Base-by-base conservation (phyloP, 2,888 invertebrate genomes). In the Aricia artaxerxes region DNA sequence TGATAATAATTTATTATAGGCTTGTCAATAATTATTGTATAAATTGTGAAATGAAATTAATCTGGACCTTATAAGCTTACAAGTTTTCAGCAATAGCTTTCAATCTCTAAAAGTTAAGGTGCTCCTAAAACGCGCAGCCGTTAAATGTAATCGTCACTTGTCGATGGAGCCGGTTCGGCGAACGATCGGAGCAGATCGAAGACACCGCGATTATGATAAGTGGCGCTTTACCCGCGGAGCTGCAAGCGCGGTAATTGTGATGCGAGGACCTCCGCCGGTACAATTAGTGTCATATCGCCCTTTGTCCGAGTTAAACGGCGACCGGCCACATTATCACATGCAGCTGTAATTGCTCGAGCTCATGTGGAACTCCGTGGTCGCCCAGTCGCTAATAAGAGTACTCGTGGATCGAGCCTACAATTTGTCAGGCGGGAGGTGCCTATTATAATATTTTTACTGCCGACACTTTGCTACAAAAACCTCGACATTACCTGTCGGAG, bases 271-370 rank as follows among this genome's bases (percentile, higher is more conserved):
- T 35, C 69, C 9, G 69, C 69, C 64, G 7, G 31, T 69, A 69
- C 69, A 69, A 69, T 69, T 69, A 69, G 35, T 69, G 69, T 16
- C 69, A 69, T 69, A 69, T 69, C 11, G 69, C 35, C 69, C 69
- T 69, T 69, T 69, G 69, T 69, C 35, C 11, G 31, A 38, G 69
- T 38, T 5, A 16, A 38, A 69, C 69, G 35, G 9, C 64, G 61
- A 31, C 64, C 9, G n/a, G 7, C 61, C 57, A n/a, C 61, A 16
- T 24, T n/a, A n/a, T 61, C 61, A 31, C 64, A 64, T 11, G 31
- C 16, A 38, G 69, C 69, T 38, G 69, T 35, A 69, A 69, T 69
- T 69, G 69, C 16, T 61, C 6, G 2, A 57, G 4, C 57, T 57
- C 69, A 16, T 35, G 35, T 69, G 5, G 35, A 16, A 16, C 7